Conservation (phyloP, 2,888 invertebrate species). For the Pteria penguin region DNA sequence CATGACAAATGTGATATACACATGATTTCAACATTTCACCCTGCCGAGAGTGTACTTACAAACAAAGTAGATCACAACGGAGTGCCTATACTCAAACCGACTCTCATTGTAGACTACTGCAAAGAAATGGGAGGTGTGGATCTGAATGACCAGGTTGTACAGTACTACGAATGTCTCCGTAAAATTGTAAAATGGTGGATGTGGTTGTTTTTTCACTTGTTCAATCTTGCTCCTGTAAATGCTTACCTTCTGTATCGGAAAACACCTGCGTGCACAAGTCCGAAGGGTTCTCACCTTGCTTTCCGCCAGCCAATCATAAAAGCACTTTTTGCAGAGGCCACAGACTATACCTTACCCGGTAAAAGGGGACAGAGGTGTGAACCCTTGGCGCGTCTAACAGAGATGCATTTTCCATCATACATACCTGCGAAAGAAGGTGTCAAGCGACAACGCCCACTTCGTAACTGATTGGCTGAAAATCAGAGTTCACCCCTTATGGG, state of each 20-base stretch:
- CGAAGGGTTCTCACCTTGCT: too few species aligned
- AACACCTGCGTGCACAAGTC: neutral
- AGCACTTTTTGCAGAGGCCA: neutral
- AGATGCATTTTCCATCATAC: slow-evolving; percentile 6
- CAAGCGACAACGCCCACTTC: slow-evolving; percentile 16
- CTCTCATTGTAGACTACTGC: slow-evolving; percentile 39
- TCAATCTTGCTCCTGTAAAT: slow-evolving; percentile 36
- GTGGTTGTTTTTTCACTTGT: slow-evolving; percentile 46
- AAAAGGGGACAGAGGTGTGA: neutral
- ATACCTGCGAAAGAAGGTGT: slow-evolving; percentile 7
- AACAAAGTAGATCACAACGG: slow-evolving; percentile 20
- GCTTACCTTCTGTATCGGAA: slow-evolving; percentile 42
- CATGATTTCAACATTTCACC: slow-evolving; percentile 41
- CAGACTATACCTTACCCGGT: neutral
- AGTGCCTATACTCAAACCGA: slow-evolving; percentile 36
- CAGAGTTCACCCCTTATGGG: neutral
- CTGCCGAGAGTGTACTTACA: slow-evolving; percentile 20
- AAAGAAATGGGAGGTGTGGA: slow-evolving; percentile 55
- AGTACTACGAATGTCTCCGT: slow-evolving; percentile 39
- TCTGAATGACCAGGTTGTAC: slow-evolving; percentile 45
- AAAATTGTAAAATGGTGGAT: slow-evolving; percentile 53
- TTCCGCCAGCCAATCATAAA: too few species aligned
- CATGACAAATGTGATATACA: slow-evolving; percentile 44
- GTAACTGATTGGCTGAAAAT: slow-evolving; percentile 3
- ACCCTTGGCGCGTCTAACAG: slow-evolving; percentile 13